Evolutionary conservation across 2,797 vertebrate genomes (phyloP), one percentile per base, ranked within the genome.

Genomic region (Pempheris klunzingeri): DNA sequence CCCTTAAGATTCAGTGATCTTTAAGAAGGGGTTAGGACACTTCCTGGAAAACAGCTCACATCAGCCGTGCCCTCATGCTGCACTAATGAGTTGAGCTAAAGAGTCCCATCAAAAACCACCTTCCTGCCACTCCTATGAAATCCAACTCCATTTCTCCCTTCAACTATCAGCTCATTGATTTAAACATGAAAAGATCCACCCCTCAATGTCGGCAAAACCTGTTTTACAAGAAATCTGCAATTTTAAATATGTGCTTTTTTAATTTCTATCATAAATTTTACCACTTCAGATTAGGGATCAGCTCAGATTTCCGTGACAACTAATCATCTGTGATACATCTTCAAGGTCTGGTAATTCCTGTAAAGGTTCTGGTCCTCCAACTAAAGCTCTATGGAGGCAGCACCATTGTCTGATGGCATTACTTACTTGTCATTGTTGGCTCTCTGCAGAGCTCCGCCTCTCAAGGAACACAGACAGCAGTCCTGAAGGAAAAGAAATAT

Each of bases 391-490:
- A 30, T 26, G 13, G 20, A 4, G 46, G 43, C 20, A 70, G n/a
- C 32, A 36, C 17, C 30, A 0, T 0, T 38, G 17, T 46, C 30
- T 63, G 54, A 46, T 54, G 28, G 14, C 5, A n/a, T 7, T 38
- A 94, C 96, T 94, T 92, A 99, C 98, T 98, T 97, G 92, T 98
- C 95, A 63, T 97, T 97, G 79, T 99, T 99, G 77, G 98, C 97
- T 92, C 95, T 97, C 92, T 99, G 98, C 72, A 99, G 91, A 0
- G 98, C 98, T 68, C 98, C 98, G 54, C 98, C 98, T 88, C 98
- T 95, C 72, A 99, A 90, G 0, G 97, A 97, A 87, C 98, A 99
- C 81, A 99, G 95, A 87, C 97, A 99, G 91, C 98, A 99, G 87
- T 98, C 97, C 98, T 99, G 85, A 20, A 66, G 36, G 79, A 55